A percentile compares a stretch with the other conserved stretches of the same genome.
Evolutionary conservation across 1,140 invertebrate species (phyloP).

Genomic region (Gyrodactylus salaris): DNA sequence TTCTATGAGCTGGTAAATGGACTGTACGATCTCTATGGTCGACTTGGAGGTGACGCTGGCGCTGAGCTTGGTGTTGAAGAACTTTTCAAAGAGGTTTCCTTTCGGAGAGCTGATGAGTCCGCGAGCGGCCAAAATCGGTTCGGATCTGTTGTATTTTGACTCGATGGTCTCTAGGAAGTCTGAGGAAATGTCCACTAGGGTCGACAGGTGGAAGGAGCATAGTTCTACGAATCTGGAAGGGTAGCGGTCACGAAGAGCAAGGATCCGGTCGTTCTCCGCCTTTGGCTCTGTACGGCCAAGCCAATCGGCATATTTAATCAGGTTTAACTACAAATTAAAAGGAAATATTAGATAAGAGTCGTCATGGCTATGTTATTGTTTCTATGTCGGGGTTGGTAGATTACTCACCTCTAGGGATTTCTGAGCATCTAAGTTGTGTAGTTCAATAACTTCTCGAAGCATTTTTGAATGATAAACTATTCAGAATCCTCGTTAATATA

Average conservation of each 20-base stretch:
- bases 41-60: neutral
- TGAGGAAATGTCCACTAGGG: neutral
- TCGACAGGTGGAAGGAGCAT: neutral
- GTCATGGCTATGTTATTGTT: neutral
- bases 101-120: neutral
- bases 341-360: neutral
- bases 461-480: neutral
- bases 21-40: neutral
- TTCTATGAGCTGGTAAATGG: neutral
- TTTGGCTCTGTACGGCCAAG: neutral
- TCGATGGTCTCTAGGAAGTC: neutral
- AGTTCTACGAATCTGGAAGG: neutral
- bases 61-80: neutral
- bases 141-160: neutral
- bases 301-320: neutral
- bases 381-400: neutral
- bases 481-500: neutral
- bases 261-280: neutral
- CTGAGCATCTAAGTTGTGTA: neutral
- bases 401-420: neutral
- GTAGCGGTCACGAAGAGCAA: neutral
- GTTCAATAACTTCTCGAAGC: neutral
- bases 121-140: neutral
- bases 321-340: neutral
- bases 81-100: neutral